A percentile compares a stretch with the other conserved stretches of the same genome.
phyloP scores from a whole-genome alignment of 2,113 vertebrate genomes.

The Malaclemys terrapin region DNA sequence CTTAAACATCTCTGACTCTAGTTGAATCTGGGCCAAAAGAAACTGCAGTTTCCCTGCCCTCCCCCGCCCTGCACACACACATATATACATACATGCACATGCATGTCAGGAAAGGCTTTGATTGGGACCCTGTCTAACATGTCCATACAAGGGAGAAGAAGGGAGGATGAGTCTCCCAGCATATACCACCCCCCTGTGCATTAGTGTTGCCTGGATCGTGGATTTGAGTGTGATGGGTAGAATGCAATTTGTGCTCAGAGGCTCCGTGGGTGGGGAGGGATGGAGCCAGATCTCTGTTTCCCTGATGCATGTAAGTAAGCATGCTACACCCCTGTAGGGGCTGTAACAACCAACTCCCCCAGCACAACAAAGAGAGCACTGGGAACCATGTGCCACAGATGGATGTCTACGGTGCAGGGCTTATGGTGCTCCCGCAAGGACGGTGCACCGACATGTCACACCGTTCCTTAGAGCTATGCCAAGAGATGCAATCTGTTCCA shows the following conservation, averaged over 20 bases:
- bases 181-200: neutral
- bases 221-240: neutral
- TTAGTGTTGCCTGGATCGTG: neutral
- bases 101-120: no score
- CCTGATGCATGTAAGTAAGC: neutral
- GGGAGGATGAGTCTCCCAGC: neutral
- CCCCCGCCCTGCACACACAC: neutral
- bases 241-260: neutral
- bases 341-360: neutral
- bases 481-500: neutral
- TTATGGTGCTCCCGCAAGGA: neutral
- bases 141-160: neutral
- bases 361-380: neutral
- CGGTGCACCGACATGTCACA: neutral
- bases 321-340: neutral
- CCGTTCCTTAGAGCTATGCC: neutral
- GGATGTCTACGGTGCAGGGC: neutral
- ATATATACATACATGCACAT: neutral
- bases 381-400: neutral
- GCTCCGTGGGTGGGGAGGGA: neutral
- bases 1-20: rapidly evolving
- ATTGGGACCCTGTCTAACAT: no score
- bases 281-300: neutral
- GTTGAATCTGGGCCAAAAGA: neutral
- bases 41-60: neutral